Percentiles rank a stretch among this genome's conserved stretches.
These are phyloP conservation scores for Hypsopygia costalis DNA, from an alignment of 2,888 invertebrate species.

Conservation along the genomic window DNA sequence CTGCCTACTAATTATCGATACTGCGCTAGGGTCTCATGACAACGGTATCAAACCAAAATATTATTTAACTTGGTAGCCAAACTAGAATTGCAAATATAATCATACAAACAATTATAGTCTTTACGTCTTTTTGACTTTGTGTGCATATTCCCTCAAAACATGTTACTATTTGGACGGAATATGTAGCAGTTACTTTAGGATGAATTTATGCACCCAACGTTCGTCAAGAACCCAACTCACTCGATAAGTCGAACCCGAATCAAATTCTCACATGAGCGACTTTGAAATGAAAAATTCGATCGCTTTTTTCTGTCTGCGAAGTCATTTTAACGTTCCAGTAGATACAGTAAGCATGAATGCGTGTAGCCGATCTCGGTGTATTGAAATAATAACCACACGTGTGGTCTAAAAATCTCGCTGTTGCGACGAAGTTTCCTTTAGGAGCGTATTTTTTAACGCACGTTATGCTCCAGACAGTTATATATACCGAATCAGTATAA, in stretches of 20 bases:
- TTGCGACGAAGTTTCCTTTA: too few relatives aligned
- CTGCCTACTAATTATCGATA: neutral
- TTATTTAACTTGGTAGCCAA: neutral
- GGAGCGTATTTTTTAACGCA: too few relatives aligned
- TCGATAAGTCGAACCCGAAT: constrained; percentile 41
- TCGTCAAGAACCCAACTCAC: constrained; percentile 20
- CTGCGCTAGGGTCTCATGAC: too few relatives aligned
- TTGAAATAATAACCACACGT: neutral
- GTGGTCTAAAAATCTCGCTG: too few relatives aligned
- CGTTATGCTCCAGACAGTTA: too few relatives aligned
- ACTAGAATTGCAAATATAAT: neutral
- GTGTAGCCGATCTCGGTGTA: neutral
- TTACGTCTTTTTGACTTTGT: too few relatives aligned
- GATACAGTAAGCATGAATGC: neutral
- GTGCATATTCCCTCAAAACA: neutral
- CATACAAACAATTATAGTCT: neutral
- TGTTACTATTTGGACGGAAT: too few relatives aligned
- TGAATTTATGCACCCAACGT: constrained; percentile 18
- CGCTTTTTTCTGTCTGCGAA: constrained; percentile 20
- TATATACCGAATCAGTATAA: too few relatives aligned
- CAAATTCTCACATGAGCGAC: constrained; percentile 45
- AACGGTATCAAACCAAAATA: neutral
- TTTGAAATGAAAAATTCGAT: constrained; percentile 41
- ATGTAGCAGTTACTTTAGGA: constrained; percentile 6
- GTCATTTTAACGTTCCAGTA: constrained; percentile 3